Evolutionary conservation across 2,888 invertebrate species (phyloP).

Genomic region (Synanthedon formicaeformis): DNA sequence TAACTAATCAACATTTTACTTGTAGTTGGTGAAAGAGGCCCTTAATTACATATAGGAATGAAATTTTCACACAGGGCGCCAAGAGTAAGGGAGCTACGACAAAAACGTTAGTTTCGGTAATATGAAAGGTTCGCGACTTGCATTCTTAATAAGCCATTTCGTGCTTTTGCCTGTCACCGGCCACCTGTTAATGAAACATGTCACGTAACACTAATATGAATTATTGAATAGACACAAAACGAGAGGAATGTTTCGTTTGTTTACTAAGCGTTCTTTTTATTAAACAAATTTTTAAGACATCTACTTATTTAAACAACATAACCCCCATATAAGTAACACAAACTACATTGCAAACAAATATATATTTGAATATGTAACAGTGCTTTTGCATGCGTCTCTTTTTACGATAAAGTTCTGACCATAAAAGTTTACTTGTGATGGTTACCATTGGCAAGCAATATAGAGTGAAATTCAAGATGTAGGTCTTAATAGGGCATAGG

Average conservation of each 20-base stretch:
- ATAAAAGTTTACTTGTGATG: too few species aligned
- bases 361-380: too few species aligned
- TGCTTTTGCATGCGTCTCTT: too few species aligned
- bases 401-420: too few species aligned
- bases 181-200: slow-evolving; percentile 6
- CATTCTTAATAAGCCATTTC: slow-evolving; percentile 1
- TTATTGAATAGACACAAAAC: slow-evolving; percentile 5
- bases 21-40: too few species aligned
- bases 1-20: too few species aligned
- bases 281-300: not conserved
- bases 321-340: too few species aligned
- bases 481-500: too few species aligned
- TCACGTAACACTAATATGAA: slow-evolving; percentile 7
- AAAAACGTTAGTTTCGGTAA: not conserved
- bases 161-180: slow-evolving; percentile 4
- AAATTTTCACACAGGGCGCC: not conserved
- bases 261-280: not conserved
- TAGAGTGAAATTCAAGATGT: too few species aligned
- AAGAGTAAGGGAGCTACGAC: not conserved
- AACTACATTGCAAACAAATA: too few species aligned
- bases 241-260: not conserved
- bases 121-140: not conserved
- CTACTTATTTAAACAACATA: too few species aligned
- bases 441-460: too few species aligned
- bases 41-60: not conserved